Conservation (phyloP, 2,888 invertebrate genomes). For the Sycophila texana region DNA sequence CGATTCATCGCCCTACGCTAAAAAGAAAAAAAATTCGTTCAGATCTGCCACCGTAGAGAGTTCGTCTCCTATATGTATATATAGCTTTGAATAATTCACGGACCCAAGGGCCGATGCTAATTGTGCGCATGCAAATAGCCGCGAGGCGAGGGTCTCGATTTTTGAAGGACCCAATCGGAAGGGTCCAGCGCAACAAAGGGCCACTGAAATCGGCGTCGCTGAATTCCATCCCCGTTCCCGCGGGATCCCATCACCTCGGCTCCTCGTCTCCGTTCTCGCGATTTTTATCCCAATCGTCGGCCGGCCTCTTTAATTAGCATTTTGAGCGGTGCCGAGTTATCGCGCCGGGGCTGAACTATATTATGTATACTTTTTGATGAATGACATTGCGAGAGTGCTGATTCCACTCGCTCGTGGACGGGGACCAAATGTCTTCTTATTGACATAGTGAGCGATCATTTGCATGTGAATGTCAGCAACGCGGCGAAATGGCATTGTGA, state of each 20-base stretch:
- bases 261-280: slow-evolving; percentile 10
- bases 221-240: too few relatives aligned
- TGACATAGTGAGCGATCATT: too few relatives aligned
- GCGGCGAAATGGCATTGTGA: too few relatives aligned
- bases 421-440: too few relatives aligned
- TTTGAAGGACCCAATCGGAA: slow-evolving; percentile 67
- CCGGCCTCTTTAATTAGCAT: slow-evolving; percentile 41
- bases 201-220: neutral
- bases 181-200: slow-evolving; percentile 57
- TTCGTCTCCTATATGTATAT: slow-evolving; percentile 1
- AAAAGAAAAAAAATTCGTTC: too few relatives aligned
- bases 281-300: slow-evolving; percentile 45
- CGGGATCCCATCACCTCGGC: too few relatives aligned
- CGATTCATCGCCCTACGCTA: too few relatives aligned
- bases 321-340: slow-evolving; percentile 17
- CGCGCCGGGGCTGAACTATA: too few relatives aligned
- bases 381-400: too few relatives aligned
- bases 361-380: slow-evolving; percentile 7
- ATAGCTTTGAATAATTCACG: slow-evolving; percentile 71
- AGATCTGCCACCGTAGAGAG: neutral
- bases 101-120: slow-evolving; percentile 68
- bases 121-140: slow-evolving; percentile 73
- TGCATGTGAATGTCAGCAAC: too few relatives aligned
- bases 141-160: slow-evolving; percentile 63
- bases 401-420: too few relatives aligned